phyloP scores from a whole-genome alignment of 2,888 invertebrate species.

The Hirtodrosophila alboralis region DNA sequence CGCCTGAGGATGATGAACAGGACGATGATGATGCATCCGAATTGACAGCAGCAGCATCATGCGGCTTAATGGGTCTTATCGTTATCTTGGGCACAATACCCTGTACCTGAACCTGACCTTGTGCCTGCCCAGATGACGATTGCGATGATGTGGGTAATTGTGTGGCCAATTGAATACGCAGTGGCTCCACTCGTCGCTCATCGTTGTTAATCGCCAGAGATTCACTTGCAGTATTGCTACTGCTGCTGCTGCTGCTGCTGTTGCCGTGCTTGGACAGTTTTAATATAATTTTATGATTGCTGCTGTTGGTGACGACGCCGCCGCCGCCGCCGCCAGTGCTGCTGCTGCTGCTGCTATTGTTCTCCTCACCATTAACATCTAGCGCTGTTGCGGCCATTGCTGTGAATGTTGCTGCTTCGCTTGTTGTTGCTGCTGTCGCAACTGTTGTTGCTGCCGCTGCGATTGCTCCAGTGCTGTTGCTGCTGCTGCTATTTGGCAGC shows the following conservation, averaged over 20 bases:
- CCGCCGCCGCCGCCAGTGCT: slow-evolving; percentile 48
- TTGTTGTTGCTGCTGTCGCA: slow-evolving; percentile 35
- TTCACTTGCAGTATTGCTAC: slow-evolving; percentile 48
- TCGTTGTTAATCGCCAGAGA: slow-evolving; percentile 57
- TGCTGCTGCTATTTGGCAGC: slow-evolving; percentile 53
- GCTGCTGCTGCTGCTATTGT: slow-evolving; percentile 28
- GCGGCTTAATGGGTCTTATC: slow-evolving; percentile 77
- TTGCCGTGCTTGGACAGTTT: slow-evolving; percentile 6
- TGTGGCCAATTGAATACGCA: slow-evolving; percentile 83
- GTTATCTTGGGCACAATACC: slow-evolving; percentile 77
- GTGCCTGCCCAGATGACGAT: background rate
- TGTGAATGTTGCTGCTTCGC: slow-evolving; percentile 13
- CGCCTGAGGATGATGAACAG: slow-evolving; percentile 78
- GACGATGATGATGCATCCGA: slow-evolving; percentile 76
- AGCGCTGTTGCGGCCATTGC: slow-evolving; percentile 41
- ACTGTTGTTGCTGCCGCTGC: slow-evolving; percentile 32
- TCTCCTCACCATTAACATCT: slow-evolving; percentile 34
- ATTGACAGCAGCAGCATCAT: slow-evolving; percentile 46
- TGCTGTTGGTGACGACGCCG: slow-evolving; percentile 38
- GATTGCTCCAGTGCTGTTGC: slow-evolving; percentile 40
- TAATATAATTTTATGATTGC: background rate
- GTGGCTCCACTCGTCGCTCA: slow-evolving; percentile 83
- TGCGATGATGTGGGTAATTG: slow-evolving; percentile 30
- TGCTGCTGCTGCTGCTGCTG: slow-evolving; percentile 31
- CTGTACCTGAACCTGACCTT: slow-evolving; percentile 19